Percentiles rank a stretch among this genome's conserved stretches.
phyloP scores from a whole-genome alignment of 2,888 invertebrate species.

The Dyspetes luteomarginatus region DNA sequence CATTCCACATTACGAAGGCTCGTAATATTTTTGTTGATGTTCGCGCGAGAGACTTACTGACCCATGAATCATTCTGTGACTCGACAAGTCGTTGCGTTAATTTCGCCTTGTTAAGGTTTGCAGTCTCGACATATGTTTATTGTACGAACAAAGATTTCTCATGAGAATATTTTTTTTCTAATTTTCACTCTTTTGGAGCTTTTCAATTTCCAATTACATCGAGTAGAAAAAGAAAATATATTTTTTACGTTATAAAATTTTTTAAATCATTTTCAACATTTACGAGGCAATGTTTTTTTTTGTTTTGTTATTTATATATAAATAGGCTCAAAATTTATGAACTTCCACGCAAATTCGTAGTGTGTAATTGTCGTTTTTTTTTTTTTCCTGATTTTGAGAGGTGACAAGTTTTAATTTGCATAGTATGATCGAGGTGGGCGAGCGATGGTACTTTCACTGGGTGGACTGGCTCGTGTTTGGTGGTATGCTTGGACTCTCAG shows the following conservation, averaged over 20 bases:
- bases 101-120: conserved; percentile 66
- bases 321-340: conserved; percentile 8
- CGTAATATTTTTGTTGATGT: conserved; percentile 55
- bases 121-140: conserved; percentile 1
- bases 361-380: neutral
- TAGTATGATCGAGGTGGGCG: conserved; percentile 61
- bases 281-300: neutral
- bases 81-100: conserved; percentile 62
- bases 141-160: neutral
- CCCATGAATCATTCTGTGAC: conserved; percentile 54
- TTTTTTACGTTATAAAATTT: neutral
- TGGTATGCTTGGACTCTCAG: conserved; percentile 88
- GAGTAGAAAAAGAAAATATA: neutral
- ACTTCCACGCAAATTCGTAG: neutral
- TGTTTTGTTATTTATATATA: neutral
- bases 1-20: neutral
- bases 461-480: conserved; percentile 90
- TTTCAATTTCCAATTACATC: neutral
- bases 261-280: neutral
- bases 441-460: conserved; percentile 81
- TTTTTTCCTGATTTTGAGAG: conserved; percentile 27
- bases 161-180: too few species aligned
- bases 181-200: too few species aligned
- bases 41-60: conserved; percentile 45
- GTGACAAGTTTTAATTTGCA: conserved; percentile 37